Conservation (phyloP, 2,888 invertebrate species). For the Psococerastis gibbosa region DNA sequence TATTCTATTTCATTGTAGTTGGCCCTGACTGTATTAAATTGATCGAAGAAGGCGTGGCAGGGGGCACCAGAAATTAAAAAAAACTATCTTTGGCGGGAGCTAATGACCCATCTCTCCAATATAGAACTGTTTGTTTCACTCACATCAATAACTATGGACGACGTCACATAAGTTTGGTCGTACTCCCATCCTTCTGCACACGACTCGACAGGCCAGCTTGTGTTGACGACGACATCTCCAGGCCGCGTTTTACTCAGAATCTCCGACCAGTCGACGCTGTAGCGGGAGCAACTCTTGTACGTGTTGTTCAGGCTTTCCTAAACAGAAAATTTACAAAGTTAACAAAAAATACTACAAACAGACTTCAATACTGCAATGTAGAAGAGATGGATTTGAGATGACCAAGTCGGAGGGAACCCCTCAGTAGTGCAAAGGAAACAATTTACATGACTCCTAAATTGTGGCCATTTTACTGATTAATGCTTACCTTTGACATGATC, state of each 20-base stretch:
- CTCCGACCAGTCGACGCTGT: slow-evolving; percentile 50
- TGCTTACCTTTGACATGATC: no score
- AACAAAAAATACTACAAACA: background rate
- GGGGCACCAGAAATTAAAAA: no score
- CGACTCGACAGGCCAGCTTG: slow-evolving; percentile 41
- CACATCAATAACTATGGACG: slow-evolving; percentile 72
- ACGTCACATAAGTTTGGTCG: slow-evolving; percentile 43
- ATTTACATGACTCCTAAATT: no score
- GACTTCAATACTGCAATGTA: background rate
- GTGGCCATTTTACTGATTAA: no score
- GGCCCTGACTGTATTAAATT: no score
- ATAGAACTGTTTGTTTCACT: slow-evolving; percentile 13
- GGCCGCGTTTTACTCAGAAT: slow-evolving; percentile 24
- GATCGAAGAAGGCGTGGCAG: no score
- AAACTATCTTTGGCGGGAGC: no score
- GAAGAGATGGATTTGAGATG: no score
- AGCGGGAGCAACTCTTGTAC: slow-evolving; percentile 52
- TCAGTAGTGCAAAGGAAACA: no score
- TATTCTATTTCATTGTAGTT: no score
- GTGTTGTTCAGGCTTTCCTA: slow-evolving; percentile 21
- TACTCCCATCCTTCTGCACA: slow-evolving; percentile 69
- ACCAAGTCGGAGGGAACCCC: no score
- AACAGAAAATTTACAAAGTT: slow-evolving; percentile 8
- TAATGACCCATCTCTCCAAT: no score
- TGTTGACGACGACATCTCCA: slow-evolving; percentile 28